These are phyloP conservation scores for Sminthurides bifidus DNA, from an alignment of 1,140 invertebrate species.

Conservation along the genomic window DNA sequence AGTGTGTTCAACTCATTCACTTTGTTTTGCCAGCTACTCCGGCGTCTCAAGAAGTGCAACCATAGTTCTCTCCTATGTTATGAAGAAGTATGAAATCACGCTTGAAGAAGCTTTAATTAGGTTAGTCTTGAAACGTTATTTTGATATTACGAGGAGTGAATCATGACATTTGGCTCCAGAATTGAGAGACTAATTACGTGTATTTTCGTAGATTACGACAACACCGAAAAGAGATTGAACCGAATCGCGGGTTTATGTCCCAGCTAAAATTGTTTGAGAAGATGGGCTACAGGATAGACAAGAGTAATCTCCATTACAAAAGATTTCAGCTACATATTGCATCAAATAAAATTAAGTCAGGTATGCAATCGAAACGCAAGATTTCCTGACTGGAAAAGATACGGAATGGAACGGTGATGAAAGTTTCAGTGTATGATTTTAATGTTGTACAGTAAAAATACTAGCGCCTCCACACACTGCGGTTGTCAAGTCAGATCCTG, in stretches of 20 bases:
- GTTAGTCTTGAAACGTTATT: constrained; percentile 26
- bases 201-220: constrained; percentile 43
- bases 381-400: background rate
- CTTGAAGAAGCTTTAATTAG: constrained; percentile 56
- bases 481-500: constrained; percentile 65
- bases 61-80: constrained; percentile 67
- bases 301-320: constrained; percentile 57
- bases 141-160: background rate
- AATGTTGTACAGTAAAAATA: constrained; percentile 51
- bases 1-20: background rate
- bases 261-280: constrained; percentile 63
- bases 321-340: constrained; percentile 62
- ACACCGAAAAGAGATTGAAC: constrained; percentile 52
- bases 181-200: constrained; percentile 2
- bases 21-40: constrained; percentile 24
- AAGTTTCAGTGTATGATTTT: constrained; percentile 7
- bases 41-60: constrained; percentile 67
- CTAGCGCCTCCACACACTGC: constrained; percentile 61
- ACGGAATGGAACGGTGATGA: background rate
- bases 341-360: constrained; percentile 64
- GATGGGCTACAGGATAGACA: constrained; percentile 60
- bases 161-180: background rate
- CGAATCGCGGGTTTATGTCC: constrained; percentile 60
- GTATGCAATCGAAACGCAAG: constrained; percentile 35
- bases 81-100: constrained; percentile 63